These are phyloP conservation scores for Silurus meridionalis DNA, from an alignment of 2,113 vertebrate species.

Conservation along the genomic window DNA sequence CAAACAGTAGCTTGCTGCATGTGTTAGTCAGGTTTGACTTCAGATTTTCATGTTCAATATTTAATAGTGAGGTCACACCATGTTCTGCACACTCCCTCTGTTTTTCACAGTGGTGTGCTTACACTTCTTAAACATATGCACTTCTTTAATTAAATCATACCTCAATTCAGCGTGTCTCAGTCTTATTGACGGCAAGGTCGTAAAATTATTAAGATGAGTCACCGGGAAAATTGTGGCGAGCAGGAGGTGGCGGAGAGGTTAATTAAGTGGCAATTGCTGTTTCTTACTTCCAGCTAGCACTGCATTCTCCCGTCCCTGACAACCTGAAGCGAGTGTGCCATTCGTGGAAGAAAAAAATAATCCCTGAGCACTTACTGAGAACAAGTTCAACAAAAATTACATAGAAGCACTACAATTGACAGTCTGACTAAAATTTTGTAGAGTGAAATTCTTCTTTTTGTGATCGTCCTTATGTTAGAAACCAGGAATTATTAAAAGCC, in stretches of 20 bases:
- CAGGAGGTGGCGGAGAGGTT: slow-evolving; percentile 74
- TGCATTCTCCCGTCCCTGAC: slow-evolving; percentile 67
- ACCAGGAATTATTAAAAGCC: neutral
- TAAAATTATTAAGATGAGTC: slow-evolving; percentile 77
- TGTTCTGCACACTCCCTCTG: slow-evolving; percentile 55
- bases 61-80: slow-evolving; percentile 63
- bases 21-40: slow-evolving; percentile 61
- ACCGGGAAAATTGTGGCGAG: slow-evolving; percentile 71
- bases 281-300: slow-evolving; percentile 71
- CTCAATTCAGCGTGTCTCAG: slow-evolving; percentile 71
- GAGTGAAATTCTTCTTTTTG: neutral
- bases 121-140: slow-evolving; percentile 70
- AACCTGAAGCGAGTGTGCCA: slow-evolving; percentile 62
- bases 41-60: slow-evolving; percentile 62
- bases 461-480: neutral
- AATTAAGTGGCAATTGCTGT: slow-evolving; percentile 76
- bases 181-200: slow-evolving; percentile 77
- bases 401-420: slow-evolving; percentile 42
- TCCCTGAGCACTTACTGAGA: neutral
- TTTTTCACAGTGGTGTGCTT: slow-evolving; percentile 57
- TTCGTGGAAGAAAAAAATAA: slow-evolving; percentile 37
- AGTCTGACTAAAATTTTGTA: slow-evolving; percentile 49
- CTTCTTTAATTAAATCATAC: slow-evolving; percentile 78
- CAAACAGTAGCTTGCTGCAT: slow-evolving; percentile 42
- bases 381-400: slow-evolving; percentile 49